These are phyloP conservation scores for Cephus runcator DNA, from an alignment of 2,888 invertebrate species.

Conservation along the genomic window DNA sequence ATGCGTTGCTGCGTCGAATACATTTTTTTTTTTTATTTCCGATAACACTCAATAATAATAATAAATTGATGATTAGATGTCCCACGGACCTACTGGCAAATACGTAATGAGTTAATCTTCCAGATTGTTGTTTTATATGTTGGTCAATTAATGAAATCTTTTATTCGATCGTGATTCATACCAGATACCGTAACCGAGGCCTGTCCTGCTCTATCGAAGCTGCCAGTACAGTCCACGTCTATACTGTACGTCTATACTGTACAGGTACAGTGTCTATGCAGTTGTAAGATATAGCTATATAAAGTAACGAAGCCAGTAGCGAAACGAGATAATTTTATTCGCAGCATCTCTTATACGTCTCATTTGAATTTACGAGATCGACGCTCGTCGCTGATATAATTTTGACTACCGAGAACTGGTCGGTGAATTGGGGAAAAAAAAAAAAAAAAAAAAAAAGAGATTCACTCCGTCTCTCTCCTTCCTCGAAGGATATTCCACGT, in stretches of 20 bases:
- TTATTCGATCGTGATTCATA: neutral
- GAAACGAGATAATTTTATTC: neutral
- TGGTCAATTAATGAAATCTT: neutral
- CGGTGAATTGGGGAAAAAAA: neutral
- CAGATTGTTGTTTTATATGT: neutral
- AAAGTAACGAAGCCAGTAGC: neutral
- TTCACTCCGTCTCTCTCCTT: neutral
- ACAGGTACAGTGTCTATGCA: neutral
- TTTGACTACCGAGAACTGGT: neutral
- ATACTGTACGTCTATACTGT: neutral
- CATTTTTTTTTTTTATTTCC: neutral
- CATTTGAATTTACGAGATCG: neutral
- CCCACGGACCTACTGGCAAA: neutral
- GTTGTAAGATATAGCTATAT: neutral
- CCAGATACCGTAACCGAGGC: neutral
- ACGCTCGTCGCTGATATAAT: neutral
- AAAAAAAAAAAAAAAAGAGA: too few relatives aligned
- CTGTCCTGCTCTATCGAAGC: neutral
- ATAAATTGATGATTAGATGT: neutral
- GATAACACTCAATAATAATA: neutral
- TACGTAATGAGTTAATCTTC: neutral
- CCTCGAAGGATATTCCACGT: neutral
- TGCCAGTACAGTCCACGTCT: neutral
- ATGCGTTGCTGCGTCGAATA: neutral
- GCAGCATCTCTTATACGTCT: neutral